Evolutionary conservation across 2,113 vertebrate species (phyloP), one percentile per base, ranked within the genome.

Genomic region (Stegostoma tigrinum): DNA sequence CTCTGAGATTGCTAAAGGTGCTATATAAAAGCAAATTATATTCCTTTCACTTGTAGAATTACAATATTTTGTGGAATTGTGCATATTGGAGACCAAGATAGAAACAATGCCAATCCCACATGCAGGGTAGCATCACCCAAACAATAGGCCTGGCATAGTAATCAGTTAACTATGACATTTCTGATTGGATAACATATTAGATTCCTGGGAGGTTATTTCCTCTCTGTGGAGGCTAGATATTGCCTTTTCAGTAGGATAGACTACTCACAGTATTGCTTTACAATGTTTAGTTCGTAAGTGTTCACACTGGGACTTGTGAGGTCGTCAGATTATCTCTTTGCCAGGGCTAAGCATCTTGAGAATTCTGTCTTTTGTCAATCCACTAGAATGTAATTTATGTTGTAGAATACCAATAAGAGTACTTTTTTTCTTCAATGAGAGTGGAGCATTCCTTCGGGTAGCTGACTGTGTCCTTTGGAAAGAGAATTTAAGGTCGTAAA

Each of bases 261-360:
- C 21, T 83, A 83, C 38, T 42, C 38, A 83, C 80, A 83, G 21
- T 45, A 42, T 83, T 83, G 80, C 19, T 83, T 83, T 45, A 21
- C 80, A 83, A 45, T 66, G 61, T 66, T 67, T 6, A 23, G 61
- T 93, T 93, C 61, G 23, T 38, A 93, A 93, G 23, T 42, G 64
- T 67, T 93, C 89, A 93, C 66, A 93, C 34, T 93, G 61, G 89
- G 64, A 93, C 23, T 93, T 93, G 34, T 93, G 89, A 38, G 61
- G 89, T 64, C 89, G 67, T 93, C 64, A 93, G 61, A 93, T 91
- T 67, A 93, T 93, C 89, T 66, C 5, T 38, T 34, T 67, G 61
- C n/a, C 89, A 66, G 5, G 61, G 34, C 34, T 61, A 38, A 66
- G 34, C 38, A n/a, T 38, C 89, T 93, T 6, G 61, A 93, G 89